Percentiles rank a stretch among this genome's conserved stretches.
Conservation (phyloP, 2,888 invertebrate genomes). For the Nudaria mundana region DNA sequence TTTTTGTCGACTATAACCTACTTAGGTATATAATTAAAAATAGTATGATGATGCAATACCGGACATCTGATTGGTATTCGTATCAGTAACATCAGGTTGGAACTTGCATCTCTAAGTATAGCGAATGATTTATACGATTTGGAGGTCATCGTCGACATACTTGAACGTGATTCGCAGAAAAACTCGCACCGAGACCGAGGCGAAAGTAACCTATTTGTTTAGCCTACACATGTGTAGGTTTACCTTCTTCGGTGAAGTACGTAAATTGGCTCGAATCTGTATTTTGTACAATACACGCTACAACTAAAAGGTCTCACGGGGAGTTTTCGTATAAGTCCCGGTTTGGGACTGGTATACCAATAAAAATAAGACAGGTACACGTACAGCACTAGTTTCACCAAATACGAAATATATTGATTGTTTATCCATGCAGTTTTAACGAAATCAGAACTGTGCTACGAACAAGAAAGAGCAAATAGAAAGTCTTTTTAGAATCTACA, state of each 20-base stretch:
- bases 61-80: no score
- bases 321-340: constrained; percentile 2
- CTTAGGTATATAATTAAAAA: no score
- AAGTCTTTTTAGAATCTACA: background rate
- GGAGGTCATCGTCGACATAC: constrained; percentile 39
- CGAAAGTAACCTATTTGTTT: constrained; percentile 22
- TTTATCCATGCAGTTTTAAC: background rate
- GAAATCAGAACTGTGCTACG: background rate
- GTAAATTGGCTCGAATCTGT: constrained; percentile 55
- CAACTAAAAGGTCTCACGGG: constrained; percentile 7
- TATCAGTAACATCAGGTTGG: no score
- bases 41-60: no score
- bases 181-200: constrained; percentile 26
- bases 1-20: no score
- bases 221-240: constrained; percentile 26
- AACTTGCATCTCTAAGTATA: no score
- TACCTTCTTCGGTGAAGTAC: constrained; percentile 34
- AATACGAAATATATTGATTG: background rate
- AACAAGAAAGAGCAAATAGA: background rate
- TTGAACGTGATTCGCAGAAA: constrained; percentile 44
- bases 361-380: background rate
- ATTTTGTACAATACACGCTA: constrained; percentile 14
- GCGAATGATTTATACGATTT: no score
- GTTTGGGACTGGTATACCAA: constrained; percentile 1
- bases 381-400: background rate